These are phyloP conservation scores for Ornithorhynchus anatinus DNA, from an alignment of 2,113 vertebrate species.

Conservation along the genomic window DNA sequence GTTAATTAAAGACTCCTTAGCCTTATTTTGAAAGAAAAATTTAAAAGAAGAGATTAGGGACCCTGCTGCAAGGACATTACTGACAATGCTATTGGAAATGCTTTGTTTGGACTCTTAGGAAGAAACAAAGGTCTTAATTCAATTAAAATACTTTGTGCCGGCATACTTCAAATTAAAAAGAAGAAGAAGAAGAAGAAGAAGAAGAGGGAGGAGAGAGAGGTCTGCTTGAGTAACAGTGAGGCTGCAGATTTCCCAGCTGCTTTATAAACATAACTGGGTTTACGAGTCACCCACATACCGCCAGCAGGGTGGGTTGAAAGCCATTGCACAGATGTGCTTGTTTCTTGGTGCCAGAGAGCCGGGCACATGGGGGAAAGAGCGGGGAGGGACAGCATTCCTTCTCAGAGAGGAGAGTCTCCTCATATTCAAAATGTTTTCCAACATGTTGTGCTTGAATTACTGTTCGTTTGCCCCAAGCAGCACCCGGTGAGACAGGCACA, in stretches of 20 bases:
- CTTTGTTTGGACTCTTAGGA: slow-evolving; percentile 28
- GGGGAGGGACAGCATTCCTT: not conserved
- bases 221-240: too few species aligned
- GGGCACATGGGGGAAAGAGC: not conserved
- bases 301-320: not conserved
- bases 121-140: slow-evolving; percentile 42
- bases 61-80: slow-evolving; percentile 11
- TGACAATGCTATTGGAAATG: slow-evolving; percentile 39
- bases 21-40: slow-evolving; percentile 53
- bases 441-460: not conserved
- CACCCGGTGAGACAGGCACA: too few species aligned
- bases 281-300: not conserved
- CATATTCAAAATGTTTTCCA: not conserved
- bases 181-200: too few species aligned
- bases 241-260: not conserved
- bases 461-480: too few species aligned
- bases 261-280: not conserved
- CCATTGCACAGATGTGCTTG: rapidly evolving
- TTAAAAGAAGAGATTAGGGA: slow-evolving; percentile 46
- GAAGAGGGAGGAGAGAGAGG: too few species aligned
- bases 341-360: not conserved
- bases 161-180: too few species aligned
- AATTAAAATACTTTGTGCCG: slow-evolving; percentile 13
- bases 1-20: slow-evolving; percentile 70
- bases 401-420: not conserved